These are phyloP conservation scores for Ochropleura plecta DNA, from an alignment of 2,888 invertebrate genomes.

Conservation along the genomic window DNA sequence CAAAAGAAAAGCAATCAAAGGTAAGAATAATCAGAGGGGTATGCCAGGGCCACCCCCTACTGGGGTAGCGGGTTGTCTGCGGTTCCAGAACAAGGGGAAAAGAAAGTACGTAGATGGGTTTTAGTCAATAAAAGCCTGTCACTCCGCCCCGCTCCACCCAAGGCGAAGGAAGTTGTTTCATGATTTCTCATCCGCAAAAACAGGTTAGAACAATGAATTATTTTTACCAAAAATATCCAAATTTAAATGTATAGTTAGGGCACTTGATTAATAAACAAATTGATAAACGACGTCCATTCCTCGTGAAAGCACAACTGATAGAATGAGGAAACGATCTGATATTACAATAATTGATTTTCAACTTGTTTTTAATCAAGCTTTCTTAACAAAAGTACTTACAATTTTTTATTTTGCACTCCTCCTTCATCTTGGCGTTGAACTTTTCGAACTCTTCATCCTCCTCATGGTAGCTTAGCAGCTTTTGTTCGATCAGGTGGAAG, in stretches of 20 bases:
- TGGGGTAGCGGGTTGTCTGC: too few relatives aligned
- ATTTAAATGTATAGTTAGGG: neutral
- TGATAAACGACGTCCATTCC: neutral
- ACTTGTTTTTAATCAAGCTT: neutral
- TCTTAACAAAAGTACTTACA: constrained; percentile 63
- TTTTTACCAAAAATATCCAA: neutral
- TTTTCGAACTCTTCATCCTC: constrained; percentile 86
- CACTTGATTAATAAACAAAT: neutral
- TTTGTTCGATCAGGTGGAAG: constrained; percentile 86
- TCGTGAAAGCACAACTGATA: neutral
- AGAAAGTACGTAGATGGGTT: too few relatives aligned
- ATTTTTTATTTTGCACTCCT: constrained; percentile 83
- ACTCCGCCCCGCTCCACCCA: too few relatives aligned
- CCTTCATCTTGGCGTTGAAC: constrained; percentile 83
- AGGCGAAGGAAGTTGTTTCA: too few relatives aligned
- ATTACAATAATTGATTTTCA: too few relatives aligned
- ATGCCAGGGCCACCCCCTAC: too few relatives aligned
- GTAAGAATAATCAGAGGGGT: too few relatives aligned
- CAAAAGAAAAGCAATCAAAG: too few relatives aligned
- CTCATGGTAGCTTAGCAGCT: constrained; percentile 84
- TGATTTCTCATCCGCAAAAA: too few relatives aligned
- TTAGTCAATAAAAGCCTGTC: too few relatives aligned
- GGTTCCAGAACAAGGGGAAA: too few relatives aligned
- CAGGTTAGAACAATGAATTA: too few relatives aligned
- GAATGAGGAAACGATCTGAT: neutral